These are phyloP conservation scores for Pristionchus japonicus DNA, from an alignment of 2,888 invertebrate species.

Conservation along the genomic window DNA sequence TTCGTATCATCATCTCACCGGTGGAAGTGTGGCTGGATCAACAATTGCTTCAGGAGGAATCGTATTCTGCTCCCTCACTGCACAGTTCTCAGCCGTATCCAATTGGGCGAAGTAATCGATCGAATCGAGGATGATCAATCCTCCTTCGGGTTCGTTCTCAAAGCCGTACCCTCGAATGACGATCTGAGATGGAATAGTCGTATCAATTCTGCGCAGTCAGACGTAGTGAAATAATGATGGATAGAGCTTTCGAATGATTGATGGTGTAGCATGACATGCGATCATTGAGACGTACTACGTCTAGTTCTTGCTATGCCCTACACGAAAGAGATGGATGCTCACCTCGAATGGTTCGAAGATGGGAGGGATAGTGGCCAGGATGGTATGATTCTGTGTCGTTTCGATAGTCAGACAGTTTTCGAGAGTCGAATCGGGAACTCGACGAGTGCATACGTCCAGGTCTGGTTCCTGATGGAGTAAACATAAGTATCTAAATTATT, in stretches of 20 bases:
- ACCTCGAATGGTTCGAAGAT: constrained; percentile 64
- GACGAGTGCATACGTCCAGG: constrained; percentile 63
- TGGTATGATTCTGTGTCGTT: constrained; percentile 61
- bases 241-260: neutral
- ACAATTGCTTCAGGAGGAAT: constrained; percentile 36
- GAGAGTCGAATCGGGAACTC: constrained; percentile 54
- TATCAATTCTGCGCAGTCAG: too few species aligned
- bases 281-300: neutral
- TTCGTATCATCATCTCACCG: neutral
- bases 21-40: neutral
- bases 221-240: too few species aligned
- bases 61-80: constrained; percentile 49
- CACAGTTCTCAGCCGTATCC: constrained; percentile 62
- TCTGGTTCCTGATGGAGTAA: constrained; percentile 55
- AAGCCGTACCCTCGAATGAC: constrained; percentile 64
- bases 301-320: neutral
- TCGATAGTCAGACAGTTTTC: constrained; percentile 63
- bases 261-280: neutral
- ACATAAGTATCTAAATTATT: neutral
- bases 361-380: constrained; percentile 63
- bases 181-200: constrained; percentile 52
- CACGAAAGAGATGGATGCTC: neutral
- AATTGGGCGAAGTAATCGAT: constrained; percentile 64
- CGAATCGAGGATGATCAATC: constrained; percentile 61
- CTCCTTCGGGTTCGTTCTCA: constrained; percentile 66